A percentile compares a stretch with the other conserved stretches of the same genome.
Conservation (phyloP, 2,888 invertebrate species). For the Xestia xanthographa region DNA sequence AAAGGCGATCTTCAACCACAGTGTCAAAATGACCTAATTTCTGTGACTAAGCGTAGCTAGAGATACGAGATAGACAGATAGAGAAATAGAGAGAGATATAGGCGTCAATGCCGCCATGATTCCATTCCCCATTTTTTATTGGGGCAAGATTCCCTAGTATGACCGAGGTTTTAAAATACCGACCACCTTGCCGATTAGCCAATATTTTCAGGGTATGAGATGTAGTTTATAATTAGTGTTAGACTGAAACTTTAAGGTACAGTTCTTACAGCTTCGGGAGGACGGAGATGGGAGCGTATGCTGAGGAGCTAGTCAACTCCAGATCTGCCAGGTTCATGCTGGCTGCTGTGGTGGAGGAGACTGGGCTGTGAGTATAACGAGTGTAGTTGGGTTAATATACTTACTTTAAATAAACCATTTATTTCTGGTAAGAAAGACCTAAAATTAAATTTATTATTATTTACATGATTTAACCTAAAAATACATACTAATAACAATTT, state of each 20-base stretch:
- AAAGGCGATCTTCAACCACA: not conserved
- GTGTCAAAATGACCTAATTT: not conserved
- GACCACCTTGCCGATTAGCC: not conserved
- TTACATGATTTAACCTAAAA: no score
- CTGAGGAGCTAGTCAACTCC: slow-evolving; percentile 95
- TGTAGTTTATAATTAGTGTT: not conserved
- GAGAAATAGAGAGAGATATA: no score
- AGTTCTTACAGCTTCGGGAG: slow-evolving; percentile 80
- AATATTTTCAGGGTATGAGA: not conserved
- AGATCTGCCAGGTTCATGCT: slow-evolving; percentile 97
- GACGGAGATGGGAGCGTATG: slow-evolving; percentile 90
- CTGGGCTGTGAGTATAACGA: slow-evolving; percentile 93
- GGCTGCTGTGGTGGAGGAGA: slow-evolving; percentile 97
- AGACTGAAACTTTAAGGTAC: slow-evolving; percentile 21
- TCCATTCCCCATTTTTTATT: not conserved
- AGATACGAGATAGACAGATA: no score
- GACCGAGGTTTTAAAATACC: not conserved
- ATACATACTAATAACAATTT: no score
- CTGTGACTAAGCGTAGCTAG: not conserved
- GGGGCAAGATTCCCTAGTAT: not conserved
- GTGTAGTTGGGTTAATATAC: not conserved
- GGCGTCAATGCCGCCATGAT: not conserved
- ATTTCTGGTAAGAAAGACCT: no score
- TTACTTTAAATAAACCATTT: no score
- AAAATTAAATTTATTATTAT: no score